Evolutionary conservation across 2,888 invertebrate species (phyloP).

Genomic region (Noctua janthe): DNA sequence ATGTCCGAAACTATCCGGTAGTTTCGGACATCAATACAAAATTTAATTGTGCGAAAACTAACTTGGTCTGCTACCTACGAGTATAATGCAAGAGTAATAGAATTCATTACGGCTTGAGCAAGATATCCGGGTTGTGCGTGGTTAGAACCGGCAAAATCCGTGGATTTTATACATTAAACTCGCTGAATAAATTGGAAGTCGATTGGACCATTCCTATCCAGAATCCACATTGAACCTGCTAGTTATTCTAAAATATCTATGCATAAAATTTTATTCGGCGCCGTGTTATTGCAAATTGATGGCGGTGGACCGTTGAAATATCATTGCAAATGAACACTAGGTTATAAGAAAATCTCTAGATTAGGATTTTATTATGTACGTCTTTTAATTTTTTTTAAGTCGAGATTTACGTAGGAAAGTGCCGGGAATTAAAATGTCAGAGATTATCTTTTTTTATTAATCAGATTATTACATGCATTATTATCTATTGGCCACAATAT

Average conservation of each 20-base stretch:
- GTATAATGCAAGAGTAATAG: conserved; percentile 81
- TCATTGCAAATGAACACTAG: conserved; percentile 41
- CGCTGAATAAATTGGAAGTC: conserved; percentile 84
- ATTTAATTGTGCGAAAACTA: conserved; percentile 77
- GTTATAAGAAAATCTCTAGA: conserved; percentile 1
- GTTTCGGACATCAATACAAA: conserved; percentile 62
- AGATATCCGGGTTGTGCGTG: conserved; percentile 76
- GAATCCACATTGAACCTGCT: conserved; percentile 74
- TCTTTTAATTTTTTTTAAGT: not conserved
- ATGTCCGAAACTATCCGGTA: not conserved
- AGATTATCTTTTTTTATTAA: not conserved
- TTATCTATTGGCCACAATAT: not conserved
- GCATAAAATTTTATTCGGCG: conserved; percentile 75
- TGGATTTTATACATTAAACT: conserved; percentile 83
- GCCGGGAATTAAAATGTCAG: not conserved
- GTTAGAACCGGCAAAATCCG: conserved; percentile 78
- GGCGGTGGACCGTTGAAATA: conserved; percentile 38
- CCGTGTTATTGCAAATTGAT: conserved; percentile 67
- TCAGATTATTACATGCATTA: not conserved
- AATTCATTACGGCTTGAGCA: conserved; percentile 82
- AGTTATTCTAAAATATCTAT: conserved; percentile 73
- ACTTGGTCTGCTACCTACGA: conserved; percentile 66
- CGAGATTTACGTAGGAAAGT: not conserved
- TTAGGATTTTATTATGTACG: too few species aligned
- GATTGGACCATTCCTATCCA: conserved; percentile 80